Evolutionary conservation across 92 coral and sea anemone genomes (phyloP), one percentile per base, ranked within the genome.

Genomic region (Micromussa lordhowensis): DNA sequence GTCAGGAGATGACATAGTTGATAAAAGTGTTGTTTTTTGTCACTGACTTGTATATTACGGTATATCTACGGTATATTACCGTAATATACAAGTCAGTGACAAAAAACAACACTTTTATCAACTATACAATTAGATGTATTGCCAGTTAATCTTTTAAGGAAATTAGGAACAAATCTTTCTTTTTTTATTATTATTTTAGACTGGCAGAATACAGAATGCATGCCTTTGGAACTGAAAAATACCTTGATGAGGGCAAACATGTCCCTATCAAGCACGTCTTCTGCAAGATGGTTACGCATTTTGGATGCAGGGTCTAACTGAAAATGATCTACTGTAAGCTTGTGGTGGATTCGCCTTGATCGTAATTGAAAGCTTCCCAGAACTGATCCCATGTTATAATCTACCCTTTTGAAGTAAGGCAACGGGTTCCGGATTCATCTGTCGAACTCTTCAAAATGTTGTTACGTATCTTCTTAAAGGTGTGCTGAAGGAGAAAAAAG

Each of bases 211-310:
- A 76, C 6, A 35, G 31, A 14, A 68, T 78, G 35, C 15, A 78
- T 2, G 14, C 34, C 4, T 77, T 1, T 12, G 11, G 3, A n/a
- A 44, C 4, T n/a, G 18, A 19, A 49, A 31, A 21, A 21, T 84
- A 89, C 92, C 95, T 85, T 86, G 86, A 92, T 31, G 0, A 92
- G 87, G 32, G 35, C 30, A 14, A 89, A 73, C 87, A 92, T 92
- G 64, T 76, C 77, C 64, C 75, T 89, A 30, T 92, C 92, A 22
- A 92, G 61, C 2, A 92, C 92, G 18, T 92, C 90, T 59, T 92
- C 92, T 4, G 95, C 93, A 11, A 92, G 91, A 68, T 92, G 92
- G 77, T 92, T 93, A 5, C 91, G 36, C 93, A 90, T 93, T 83
- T 90, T 93, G 53, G 95, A 66, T 3, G 91, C 86, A 8, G 95